Base-by-base conservation (phyloP, 2,113 vertebrate species). In the Phyllopteryx taeniolatus region DNA sequence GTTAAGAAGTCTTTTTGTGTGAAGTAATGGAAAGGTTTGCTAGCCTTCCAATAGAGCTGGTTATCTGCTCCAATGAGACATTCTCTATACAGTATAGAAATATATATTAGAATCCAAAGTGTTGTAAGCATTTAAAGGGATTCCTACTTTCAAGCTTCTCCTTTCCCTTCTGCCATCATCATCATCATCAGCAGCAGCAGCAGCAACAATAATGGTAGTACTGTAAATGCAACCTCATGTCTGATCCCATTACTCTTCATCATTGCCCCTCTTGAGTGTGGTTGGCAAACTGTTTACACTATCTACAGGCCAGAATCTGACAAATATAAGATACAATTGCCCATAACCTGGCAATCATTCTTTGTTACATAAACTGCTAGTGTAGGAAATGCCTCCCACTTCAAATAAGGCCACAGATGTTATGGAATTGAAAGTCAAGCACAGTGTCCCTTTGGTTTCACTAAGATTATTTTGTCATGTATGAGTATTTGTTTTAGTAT, bases 351-450 rank as follows among this genome's bases (percentile, higher is more conserved):
- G 67, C 73, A 74, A 70, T 78, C 74, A 60, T 76, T 64, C 60
- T 73, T 64, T 73, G 74, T 66, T 75, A 67, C 20, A 60, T 70
- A 78, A 68, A 65, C 67, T 78, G 64, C 35, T 39, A 27, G 53
- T 83, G 86, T 83, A 84, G 81, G 79, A 86, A 89, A 87, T 85
- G 78, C 69, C 88, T 87, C 67, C 51, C 69, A 59, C 49, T 65
- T 63, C 80, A 89, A 90, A 88, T 77, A 82, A 86, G 59, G 60
- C 65, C 67, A 75, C 68, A 82, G 82, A 83, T 71, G 72, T 75
- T 71, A 74, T 79, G 77, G 78, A 83, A 76, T 84, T 86, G 83
- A 84, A 79, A 87, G 78, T 79, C 72, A 79, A 86, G 76, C 74
- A 70, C 81, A 67, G 63, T 83, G 57, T 70, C 63, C 39, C 43